phyloP scores from a whole-genome alignment of 2,113 vertebrate species.

The Calypte anna region DNA sequence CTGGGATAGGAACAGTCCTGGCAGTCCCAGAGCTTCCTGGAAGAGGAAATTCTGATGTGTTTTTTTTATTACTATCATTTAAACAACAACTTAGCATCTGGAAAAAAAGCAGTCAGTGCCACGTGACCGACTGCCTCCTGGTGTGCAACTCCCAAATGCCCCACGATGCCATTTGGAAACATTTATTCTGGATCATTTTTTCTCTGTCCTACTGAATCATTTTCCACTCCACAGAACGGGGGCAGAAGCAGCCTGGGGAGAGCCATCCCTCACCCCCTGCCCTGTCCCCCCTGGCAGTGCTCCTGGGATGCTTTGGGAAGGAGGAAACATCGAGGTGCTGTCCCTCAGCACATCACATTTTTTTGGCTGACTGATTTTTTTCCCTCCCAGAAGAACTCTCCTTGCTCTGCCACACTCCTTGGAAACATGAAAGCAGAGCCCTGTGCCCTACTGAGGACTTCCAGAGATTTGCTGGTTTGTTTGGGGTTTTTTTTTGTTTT shows the following conservation, averaged over 20 bases:
- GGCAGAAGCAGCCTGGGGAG: background rate
- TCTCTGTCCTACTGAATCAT: background rate
- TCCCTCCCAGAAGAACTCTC: background rate
- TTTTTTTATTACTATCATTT: background rate
- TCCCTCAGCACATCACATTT: rapidly evolving
- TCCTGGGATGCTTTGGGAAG: rapidly evolving
- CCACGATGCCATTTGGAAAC: background rate
- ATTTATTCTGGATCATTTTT: slow-evolving; percentile 21
- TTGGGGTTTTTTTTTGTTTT: too few relatives aligned
- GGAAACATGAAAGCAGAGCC: background rate
- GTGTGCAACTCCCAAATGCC: background rate
- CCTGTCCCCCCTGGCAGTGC: rapidly evolving
- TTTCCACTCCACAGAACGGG: background rate
- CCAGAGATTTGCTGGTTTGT: background rate
- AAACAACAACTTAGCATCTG: background rate
- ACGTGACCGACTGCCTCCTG: rapidly evolving
- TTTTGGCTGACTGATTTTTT: background rate
- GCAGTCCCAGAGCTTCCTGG: too few relatives aligned
- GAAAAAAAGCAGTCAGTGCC: background rate
- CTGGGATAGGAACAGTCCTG: background rate
- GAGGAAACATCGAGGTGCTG: rapidly evolving
- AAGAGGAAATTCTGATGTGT: background rate
- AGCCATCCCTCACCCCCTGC: rapidly evolving
- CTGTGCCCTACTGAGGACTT: background rate
- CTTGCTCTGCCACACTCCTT: rapidly evolving